Evolutionary conservation across 2,113 vertebrate species (phyloP).

Genomic region (Anarrhichthys ocellatus): DNA sequence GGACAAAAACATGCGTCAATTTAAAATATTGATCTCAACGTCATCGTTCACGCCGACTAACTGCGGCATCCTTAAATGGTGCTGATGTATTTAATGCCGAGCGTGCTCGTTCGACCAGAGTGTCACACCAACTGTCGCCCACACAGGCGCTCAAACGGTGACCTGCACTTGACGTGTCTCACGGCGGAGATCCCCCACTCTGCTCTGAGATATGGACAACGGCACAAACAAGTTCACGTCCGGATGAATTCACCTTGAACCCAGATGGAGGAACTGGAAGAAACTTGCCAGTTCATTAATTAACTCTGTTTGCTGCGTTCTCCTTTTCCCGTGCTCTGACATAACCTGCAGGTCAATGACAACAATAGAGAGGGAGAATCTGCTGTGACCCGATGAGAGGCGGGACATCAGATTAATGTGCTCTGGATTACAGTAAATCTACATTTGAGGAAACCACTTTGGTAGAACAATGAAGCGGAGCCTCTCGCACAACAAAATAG

Average conservation of each 20-base stretch:
- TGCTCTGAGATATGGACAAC: constrained; percentile 19
- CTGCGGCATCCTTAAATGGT: not conserved
- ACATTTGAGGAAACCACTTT: constrained; percentile 77
- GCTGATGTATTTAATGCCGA: not conserved
- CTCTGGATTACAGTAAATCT: constrained; percentile 64
- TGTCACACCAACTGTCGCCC: constrained; percentile 29
- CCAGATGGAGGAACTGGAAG: constrained; percentile 57
- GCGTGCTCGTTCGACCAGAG: constrained; percentile 22
- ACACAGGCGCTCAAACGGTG: constrained; percentile 25
- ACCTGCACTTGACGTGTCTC: constrained; percentile 15
- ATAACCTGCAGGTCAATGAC: constrained; percentile 68
- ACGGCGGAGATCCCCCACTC: constrained; percentile 32
- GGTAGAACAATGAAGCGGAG: constrained; percentile 74
- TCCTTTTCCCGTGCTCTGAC: constrained; percentile 70
- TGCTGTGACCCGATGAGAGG: constrained; percentile 69
- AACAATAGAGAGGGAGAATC: constrained; percentile 72
- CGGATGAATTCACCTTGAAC: constrained; percentile 65
- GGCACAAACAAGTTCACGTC: constrained; percentile 52
- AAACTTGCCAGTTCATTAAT: constrained; percentile 72
- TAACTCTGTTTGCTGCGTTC: constrained; percentile 36
- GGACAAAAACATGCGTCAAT: not conserved
- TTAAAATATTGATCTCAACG: not conserved
- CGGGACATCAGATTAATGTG: constrained; percentile 70
- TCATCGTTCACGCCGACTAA: not conserved
- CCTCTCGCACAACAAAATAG: constrained; percentile 29